Evolutionary conservation across 2,888 invertebrate species (phyloP), one percentile per base, ranked within the genome.

Genomic region (Amaurobius ferox): DNA sequence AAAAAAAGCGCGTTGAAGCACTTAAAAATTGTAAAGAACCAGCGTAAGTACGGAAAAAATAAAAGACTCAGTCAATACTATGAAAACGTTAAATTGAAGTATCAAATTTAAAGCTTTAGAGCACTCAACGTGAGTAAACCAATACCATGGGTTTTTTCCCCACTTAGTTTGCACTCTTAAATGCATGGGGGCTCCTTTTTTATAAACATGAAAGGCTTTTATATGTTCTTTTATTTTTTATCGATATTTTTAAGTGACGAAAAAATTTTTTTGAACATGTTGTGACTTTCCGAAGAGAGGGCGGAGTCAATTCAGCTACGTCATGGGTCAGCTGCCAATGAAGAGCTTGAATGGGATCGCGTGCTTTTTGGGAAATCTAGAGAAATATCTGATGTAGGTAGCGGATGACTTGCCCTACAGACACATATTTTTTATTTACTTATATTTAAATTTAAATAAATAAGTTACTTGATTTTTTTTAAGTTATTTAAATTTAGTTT

Each of bases 81-180:
- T 55, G 55, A 55, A 55, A 55, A 55, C 55, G 55, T 23, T 68
- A 68, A 81, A 76, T 83, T 64, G 76, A 29, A 39, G 62, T 77
- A 77, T 77, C 76, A 83, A 77, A 66, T 80, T 83, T 44, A 68
- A 72, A 55, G 48, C 39, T 77, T 83, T 83, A 64, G 48, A 76
- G 83, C 83, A 83, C 83, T 83, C 83, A 77, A 55, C 35, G 44
- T 19, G 32, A 77, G 83, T 72, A 83, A 83, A 72, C 64, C 77
- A 77, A 83, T 61, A 83, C 83, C 77, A 40, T 32, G 23, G 55
- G 11, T 39, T 32, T 40, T 66, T 64, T 19, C 23, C 19, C 13
- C 66, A 48, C 35, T 64, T 81, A 81, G 81, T 81, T 81, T 81
- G 40, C 70, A 77, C 83, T 83, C 83, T 66, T 83, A 83, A 83